Percentiles rank a stretch among this genome's conserved stretches.
These are phyloP conservation scores for Harpagoxenus sublaevis DNA, from an alignment of 2,888 invertebrate species.

Conservation along the genomic window DNA sequence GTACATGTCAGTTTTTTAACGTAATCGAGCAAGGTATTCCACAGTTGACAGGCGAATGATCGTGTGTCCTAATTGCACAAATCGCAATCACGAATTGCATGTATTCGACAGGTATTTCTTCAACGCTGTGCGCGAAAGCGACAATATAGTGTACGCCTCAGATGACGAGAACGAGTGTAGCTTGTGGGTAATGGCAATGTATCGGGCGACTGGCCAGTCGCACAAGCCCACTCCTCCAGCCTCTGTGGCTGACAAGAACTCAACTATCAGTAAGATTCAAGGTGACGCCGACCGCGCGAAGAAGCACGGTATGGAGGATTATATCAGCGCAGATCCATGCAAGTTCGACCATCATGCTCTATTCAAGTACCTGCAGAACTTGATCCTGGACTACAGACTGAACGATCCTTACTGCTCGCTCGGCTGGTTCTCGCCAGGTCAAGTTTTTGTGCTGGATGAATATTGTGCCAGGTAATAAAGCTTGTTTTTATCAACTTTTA, in stretches of 20 bases:
- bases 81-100: slow-evolving; percentile 47
- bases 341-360: slow-evolving; percentile 97
- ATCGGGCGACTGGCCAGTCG: slow-evolving; percentile 99
- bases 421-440: slow-evolving; percentile 99
- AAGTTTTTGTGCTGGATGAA: slow-evolving; percentile 99
- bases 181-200: slow-evolving; percentile 99
- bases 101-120: slow-evolving; percentile 93
- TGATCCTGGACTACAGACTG: slow-evolving; percentile 97
- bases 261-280: slow-evolving; percentile 95
- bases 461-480: slow-evolving; percentile 93
- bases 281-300: slow-evolving; percentile 98
- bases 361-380: slow-evolving; percentile 96
- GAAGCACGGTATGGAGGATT: slow-evolving; percentile 99
- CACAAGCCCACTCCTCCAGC: slow-evolving; percentile 99
- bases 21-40: slow-evolving; percentile 24
- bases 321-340: slow-evolving; percentile 99
- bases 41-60: slow-evolving; percentile 23
- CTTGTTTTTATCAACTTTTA: not conserved
- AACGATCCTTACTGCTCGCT: slow-evolving; percentile 99
- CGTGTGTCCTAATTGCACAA: not conserved
- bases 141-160: slow-evolving; percentile 97
- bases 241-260: slow-evolving; percentile 94
- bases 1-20: not conserved
- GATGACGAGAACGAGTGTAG: slow-evolving; percentile 99
- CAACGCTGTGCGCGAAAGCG: slow-evolving; percentile 99